These are phyloP conservation scores for Idris sp. DNA, from an alignment of 1,140 invertebrate species.

Conservation along the genomic window DNA sequence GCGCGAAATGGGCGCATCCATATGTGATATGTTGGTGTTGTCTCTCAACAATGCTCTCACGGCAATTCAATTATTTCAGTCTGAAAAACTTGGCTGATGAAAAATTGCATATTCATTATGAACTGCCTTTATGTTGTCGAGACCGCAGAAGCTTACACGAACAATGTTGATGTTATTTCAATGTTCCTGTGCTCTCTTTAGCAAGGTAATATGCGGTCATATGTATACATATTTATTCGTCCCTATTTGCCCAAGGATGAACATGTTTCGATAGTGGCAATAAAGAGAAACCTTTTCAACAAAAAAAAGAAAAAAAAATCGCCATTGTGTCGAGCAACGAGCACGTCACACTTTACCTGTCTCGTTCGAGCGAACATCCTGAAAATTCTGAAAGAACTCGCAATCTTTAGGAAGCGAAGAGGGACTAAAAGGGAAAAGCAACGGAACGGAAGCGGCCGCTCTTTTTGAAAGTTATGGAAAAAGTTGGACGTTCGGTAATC, in stretches of 20 bases:
- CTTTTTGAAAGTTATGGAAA: constrained; percentile 57
- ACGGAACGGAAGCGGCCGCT: constrained; percentile 62
- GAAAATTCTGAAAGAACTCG: constrained; percentile 59
- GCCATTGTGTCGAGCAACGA: constrained; percentile 63
- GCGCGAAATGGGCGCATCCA: constrained; percentile 26
- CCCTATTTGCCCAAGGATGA: too few species aligned
- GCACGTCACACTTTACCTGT: constrained; percentile 65
- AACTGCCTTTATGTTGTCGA: constrained; percentile 30
- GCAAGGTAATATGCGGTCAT: too few species aligned
- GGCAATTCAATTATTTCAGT: constrained; percentile 58
- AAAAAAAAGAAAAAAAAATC: constrained; percentile 53
- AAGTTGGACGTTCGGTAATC: constrained; percentile 62
- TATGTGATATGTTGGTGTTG: constrained; percentile 50
- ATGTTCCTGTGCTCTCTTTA: too few species aligned
- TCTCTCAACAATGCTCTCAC: constrained; percentile 42
- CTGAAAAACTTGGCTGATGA: constrained; percentile 29
- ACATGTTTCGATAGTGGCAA: too few species aligned
- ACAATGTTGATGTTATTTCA: constrained; percentile 58
- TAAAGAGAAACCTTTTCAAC: constrained; percentile 67
- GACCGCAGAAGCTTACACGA: constrained; percentile 31
- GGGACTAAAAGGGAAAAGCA: constrained; percentile 53
- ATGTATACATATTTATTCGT: too few species aligned
- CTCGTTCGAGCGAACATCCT: constrained; percentile 69
- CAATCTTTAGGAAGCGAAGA: constrained; percentile 54
- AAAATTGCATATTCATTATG: constrained; percentile 62